Base-by-base conservation (phyloP, 92 coral and sea anemone genomes). In the Zoanthus sociatus region DNA sequence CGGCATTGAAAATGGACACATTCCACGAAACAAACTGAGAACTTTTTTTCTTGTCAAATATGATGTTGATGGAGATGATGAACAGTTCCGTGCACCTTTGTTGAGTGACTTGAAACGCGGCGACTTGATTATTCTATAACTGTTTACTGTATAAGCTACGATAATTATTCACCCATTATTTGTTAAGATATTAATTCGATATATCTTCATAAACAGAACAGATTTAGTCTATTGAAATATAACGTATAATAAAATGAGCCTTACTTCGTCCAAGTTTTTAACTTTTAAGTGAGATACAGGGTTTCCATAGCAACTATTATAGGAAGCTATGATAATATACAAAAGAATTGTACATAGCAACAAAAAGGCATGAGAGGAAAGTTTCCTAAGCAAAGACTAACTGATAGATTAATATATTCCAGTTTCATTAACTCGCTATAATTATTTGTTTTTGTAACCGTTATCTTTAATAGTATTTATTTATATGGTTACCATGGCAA, bases 401-500 rank as follows among this genome's bases (percentile, higher is more conserved):
- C 82, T 53, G 18, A 75, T 45, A 75, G 0, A 77, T 26, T 54
- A 18, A 3, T 51, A 46, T 54, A 77, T 77, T 26, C 9, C 67
- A 77, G 67, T 77, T 77, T 77, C 67, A 77, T 53, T 11, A 77
- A 77, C 67, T 51, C 68, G 67, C 67, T 20, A 77, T 77, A 15
- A 53, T 20, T 53, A 15, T 53, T 77, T 77, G 3, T 53, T 77
- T 53, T 77, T 63, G 67, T 53, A 53, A 77, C 26, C 26, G 46
- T 77, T 47, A 77, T 61, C 82, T 77, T 48, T 76, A 53, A 63
- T 51, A 51, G 18, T 77, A 53, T 53, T 12, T 53, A 77, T 53
- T 77, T 53, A 53, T 77, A 77, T 51, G 61, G 79, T 75, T 11
- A 75, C 79, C 79, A 75, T 75, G 60, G 79, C 79, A 75, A 47